Base-by-base conservation (phyloP, 2,113 vertebrate genomes). In the Salvator merianae region DNA sequence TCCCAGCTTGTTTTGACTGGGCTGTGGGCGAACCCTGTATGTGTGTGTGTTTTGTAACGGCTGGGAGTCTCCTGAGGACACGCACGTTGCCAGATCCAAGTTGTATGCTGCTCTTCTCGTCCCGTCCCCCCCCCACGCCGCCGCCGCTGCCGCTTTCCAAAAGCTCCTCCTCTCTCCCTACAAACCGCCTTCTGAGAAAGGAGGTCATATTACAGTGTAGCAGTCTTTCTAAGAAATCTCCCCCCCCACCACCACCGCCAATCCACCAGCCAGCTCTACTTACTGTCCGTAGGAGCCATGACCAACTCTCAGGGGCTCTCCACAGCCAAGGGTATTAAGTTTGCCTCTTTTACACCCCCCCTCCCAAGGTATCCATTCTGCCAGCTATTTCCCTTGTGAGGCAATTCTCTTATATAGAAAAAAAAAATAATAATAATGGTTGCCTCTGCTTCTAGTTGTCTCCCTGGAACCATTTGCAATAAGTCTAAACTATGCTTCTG, bases 401-500 rank as follows among this genome's bases (percentile, higher is more conserved):
- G 30, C 72, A 47, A 24, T 77, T 38, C 40, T 32, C 30, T 13
- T 26, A 26, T 47, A 70, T 2, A 63, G 73, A 71, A 82, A 28
- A 71, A 82, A 28, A 71, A 36, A 65, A 59, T 47, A 47, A 47
- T 47, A 47, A 81, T 59, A 63, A 77, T 18, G 13, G 6, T 63
- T 65, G 24, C 32, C 79, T 77, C 65, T 59, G 12, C 76, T 79
- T 86, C 73, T 77, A 66, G 70, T 86, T 74, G 79, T 77, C 85
- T 88, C 89, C 83, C 83, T 74, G 91, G 90, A 92, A 90, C 92
- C 93, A 90, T 93, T 93, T 92, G 92, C 93, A 93, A 92, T 92
- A 94, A 91, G 90, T 83, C n/a, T 83, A 77, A 80, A 68, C 86
- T 87, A 89, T 86, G 87, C 88, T 81, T 63, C 70, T 81, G 90